Percentiles rank a stretch among this genome's conserved stretches.
Conservation (phyloP, 53 echinoderm and acorn worm genomes). For the Stichopus horrens region DNA sequence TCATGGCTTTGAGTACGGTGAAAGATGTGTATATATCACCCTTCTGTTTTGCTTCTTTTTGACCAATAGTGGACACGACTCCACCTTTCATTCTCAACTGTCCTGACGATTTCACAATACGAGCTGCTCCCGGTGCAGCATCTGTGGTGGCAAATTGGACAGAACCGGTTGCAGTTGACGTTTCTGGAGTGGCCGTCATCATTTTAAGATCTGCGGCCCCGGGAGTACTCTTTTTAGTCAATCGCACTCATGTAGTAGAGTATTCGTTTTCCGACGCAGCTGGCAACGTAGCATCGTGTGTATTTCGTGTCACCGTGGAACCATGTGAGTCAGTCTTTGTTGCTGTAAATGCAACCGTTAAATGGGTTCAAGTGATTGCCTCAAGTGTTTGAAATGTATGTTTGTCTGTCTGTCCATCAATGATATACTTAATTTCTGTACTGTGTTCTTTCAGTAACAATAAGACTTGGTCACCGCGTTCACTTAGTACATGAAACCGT, state of each 20-base stretch:
- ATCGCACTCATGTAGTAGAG: neutral
- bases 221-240: neutral
- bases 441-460: no score
- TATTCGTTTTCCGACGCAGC: neutral
- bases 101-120: neutral
- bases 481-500: no score
- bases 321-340: neutral
- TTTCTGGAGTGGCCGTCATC: neutral
- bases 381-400: no score
- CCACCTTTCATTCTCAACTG: conserved; percentile 1
- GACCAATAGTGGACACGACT: neutral
- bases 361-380: no score
- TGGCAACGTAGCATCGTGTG: neutral
- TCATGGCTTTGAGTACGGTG: no score
- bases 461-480: no score
- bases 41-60: neutral
- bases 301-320: conserved; percentile 5
- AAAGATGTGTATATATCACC: no score
- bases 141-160: neutral
- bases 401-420: no score
- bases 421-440: no score
- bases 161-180: neutral
- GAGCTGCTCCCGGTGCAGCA: neutral
- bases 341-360: no score
- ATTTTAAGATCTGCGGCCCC: neutral